Evolutionary conservation across 2,797 vertebrate genomes (phyloP), one percentile per base, ranked within the genome.

Genomic region (Echiichthys vipera): DNA sequence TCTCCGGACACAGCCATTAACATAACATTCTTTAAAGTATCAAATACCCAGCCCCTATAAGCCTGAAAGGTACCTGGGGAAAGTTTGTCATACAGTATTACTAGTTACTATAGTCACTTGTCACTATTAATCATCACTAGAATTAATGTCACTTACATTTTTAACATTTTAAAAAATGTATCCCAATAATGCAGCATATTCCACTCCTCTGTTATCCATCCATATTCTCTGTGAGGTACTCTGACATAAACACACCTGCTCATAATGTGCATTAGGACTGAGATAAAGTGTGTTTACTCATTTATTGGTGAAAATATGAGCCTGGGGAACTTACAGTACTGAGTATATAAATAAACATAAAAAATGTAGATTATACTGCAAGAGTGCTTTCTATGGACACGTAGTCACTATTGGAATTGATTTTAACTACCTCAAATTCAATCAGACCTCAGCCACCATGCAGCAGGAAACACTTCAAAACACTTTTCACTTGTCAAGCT

Each of bases 181-280:
- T 65, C 15, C 2, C n/a, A n/a, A n/a, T n/a, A n/a, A n/a, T n/a
- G n/a, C n/a, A n/a, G n/a, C n/a, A n/a, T n/a, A n/a, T n/a, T 65
- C 32, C 17, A 50, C 42, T 64, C 63, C 37, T 73, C 46, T 61
- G 70, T 29, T 50, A 30, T 56, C 11, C 37, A 42, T 51, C 57
- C 25, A 69, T 27, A 29, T 17, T 7, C 27, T 51, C 50, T 34
- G 8, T 51, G 10, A 62, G 49, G 32, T 15, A n/a, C 40, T 34
- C 34, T 64, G n/a, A 57, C 75, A 39, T 37, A 32, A 71, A n/a
- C n/a, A 57, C 62, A 64, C 39, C 67, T 55, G 54, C 25, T 67
- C 37, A 14, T 22, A 64, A 29, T 76, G 45, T 37, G 37, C 8
- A 46, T 62, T 7, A 59, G 20, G 50, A 49, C 27, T 32, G 25